These are phyloP conservation scores for Hyposoter didymator DNA, from an alignment of 2,888 invertebrate species.

Conservation along the genomic window DNA sequence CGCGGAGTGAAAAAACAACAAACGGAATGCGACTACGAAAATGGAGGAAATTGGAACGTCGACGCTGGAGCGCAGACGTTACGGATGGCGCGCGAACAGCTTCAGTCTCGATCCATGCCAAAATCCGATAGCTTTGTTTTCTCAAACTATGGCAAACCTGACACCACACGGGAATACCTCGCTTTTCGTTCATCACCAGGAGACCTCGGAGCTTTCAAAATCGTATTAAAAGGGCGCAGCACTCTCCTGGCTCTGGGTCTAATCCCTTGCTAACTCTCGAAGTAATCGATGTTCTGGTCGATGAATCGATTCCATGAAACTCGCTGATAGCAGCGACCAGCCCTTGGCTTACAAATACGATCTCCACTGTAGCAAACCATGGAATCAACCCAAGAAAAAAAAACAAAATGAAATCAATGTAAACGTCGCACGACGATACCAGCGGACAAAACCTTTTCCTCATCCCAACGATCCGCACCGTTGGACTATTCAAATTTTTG, in stretches of 20 bases:
- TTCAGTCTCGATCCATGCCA: not conserved
- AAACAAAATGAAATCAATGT: not conserved
- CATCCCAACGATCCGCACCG: not conserved
- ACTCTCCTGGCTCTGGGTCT: not conserved
- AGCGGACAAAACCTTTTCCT: not conserved
- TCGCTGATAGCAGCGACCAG: not conserved
- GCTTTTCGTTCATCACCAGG: not conserved
- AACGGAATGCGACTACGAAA: not conserved
- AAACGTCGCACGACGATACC: not conserved
- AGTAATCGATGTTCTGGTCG: not conserved
- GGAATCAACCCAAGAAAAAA: not conserved
- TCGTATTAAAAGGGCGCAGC: not conserved
- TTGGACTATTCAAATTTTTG: not conserved
- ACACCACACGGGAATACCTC: slow-evolving; percentile 1
- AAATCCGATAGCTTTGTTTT: not conserved
- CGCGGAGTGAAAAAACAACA: not conserved
- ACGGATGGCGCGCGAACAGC: not conserved
- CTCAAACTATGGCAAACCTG: not conserved
- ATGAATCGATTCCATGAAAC: not conserved
- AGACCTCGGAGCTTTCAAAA: not conserved
- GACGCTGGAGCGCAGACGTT: not conserved
- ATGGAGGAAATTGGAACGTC: not conserved
- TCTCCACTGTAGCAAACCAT: not conserved
- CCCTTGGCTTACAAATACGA: not conserved
- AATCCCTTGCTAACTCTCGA: not conserved